These are phyloP conservation scores for Drosophila lacicola DNA, from an alignment of 2,888 invertebrate genomes.

Conservation along the genomic window DNA sequence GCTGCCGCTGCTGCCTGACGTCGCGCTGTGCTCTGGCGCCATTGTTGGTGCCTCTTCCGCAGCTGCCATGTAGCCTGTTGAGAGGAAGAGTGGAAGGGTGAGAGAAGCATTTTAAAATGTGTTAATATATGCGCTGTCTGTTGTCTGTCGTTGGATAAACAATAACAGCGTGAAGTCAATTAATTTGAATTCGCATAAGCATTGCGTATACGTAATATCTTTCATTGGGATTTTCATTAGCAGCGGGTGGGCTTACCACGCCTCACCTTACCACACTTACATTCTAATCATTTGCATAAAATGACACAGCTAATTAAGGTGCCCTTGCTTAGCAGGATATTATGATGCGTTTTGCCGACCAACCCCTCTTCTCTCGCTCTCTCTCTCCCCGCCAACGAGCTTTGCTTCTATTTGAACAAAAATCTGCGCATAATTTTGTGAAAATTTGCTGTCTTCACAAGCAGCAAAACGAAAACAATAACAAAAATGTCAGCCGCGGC, in stretches of 20 bases:
- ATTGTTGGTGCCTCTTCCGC: constrained; percentile 39
- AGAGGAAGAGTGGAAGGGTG: constrained; percentile 10
- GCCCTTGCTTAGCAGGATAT: constrained; percentile 21
- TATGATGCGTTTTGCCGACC: constrained; percentile 27
- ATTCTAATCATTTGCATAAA: constrained; percentile 60
- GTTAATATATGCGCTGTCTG: constrained; percentile 68
- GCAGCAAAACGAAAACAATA: constrained; percentile 10
- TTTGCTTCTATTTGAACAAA: constrained; percentile 18
- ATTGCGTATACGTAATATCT: constrained; percentile 70
- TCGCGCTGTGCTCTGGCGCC: constrained; percentile 33
- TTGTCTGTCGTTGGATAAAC: constrained; percentile 59
- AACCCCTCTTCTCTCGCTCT: not conserved
- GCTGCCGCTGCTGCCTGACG: constrained; percentile 18
- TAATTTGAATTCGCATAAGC: constrained; percentile 71
- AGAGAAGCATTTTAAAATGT: constrained; percentile 66
- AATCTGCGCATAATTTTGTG: constrained; percentile 39
- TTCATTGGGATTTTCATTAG: constrained; percentile 61
- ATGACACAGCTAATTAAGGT: constrained; percentile 65
- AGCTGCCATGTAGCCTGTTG: constrained; percentile 52
- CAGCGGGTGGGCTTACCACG: constrained; percentile 15
- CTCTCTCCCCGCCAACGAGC: not conserved
- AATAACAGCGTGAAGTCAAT: constrained; percentile 81
- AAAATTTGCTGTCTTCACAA: constrained; percentile 20
- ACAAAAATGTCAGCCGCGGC: constrained; percentile 13
- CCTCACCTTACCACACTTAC: not conserved